Evolutionary conservation across 2,888 invertebrate genomes (phyloP).

Genomic region (Drosophila anceps): DNA sequence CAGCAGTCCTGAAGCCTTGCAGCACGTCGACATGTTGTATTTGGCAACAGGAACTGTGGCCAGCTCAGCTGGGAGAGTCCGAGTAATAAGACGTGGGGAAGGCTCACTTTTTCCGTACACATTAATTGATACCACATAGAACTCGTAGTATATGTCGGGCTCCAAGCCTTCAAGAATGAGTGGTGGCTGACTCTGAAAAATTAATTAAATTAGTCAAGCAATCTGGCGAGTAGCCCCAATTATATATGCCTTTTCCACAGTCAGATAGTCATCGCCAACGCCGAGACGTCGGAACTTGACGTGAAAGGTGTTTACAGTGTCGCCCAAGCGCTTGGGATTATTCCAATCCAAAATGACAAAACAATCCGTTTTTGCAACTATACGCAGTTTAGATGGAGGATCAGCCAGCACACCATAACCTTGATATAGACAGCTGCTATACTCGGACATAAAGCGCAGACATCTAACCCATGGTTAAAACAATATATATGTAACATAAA

Average conservation of each 20-base stretch:
- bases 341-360: conserved; percentile 93
- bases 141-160: conserved; percentile 91
- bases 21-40: conserved; percentile 93
- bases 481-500: background rate
- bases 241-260: conserved; percentile 86
- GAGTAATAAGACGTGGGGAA: conserved; percentile 91
- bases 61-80: conserved; percentile 87
- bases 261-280: conserved; percentile 87
- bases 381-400: conserved; percentile 89
- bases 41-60: conserved; percentile 85
- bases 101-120: conserved; percentile 92
- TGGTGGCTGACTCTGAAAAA: conserved; percentile 88
- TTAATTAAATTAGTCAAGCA: conserved; percentile 69
- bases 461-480: conserved; percentile 86
- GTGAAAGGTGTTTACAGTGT: conserved; percentile 90
- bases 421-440: conserved; percentile 93
- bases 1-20: conserved; percentile 88
- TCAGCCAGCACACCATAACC: conserved; percentile 94
- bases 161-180: conserved; percentile 91
- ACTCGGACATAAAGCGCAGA: conserved; percentile 92
- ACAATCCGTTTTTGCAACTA: conserved; percentile 91
- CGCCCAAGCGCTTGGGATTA: conserved; percentile 89
- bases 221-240: background rate
- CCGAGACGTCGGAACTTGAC: conserved; percentile 87
- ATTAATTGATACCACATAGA: conserved; percentile 92